phyloP scores from a whole-genome alignment of 64 coral and sea anemone species.

The Platygyra sinensis region DNA sequence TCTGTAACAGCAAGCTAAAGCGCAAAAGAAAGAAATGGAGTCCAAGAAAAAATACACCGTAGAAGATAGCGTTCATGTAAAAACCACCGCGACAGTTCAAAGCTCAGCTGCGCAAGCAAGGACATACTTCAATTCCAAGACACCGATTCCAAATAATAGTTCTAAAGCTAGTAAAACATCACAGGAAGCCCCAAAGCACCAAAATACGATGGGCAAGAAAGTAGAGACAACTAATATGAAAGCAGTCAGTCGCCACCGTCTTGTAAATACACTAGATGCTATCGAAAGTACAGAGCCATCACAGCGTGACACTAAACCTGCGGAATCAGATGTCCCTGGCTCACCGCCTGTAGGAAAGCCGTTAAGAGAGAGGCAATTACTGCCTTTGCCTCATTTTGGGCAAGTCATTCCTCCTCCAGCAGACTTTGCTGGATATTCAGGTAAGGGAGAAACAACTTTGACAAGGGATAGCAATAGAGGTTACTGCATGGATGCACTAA shows the following conservation, averaged over 20 bases:
- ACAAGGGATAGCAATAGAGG: background rate
- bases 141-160: background rate
- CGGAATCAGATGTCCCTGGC: background rate
- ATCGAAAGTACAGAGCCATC: background rate
- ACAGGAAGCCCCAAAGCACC: background rate
- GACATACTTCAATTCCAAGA: background rate
- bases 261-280: background rate
- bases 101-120: background rate
- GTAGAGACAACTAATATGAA: background rate
- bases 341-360: background rate
- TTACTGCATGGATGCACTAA: background rate
- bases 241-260: background rate
- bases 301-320: background rate
- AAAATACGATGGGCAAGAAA: background rate
- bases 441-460: background rate
- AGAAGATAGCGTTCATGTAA: background rate
- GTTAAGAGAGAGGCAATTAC: conserved; percentile 4
- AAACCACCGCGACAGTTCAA: background rate
- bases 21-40: conserved; percentile 7
- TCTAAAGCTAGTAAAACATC: background rate
- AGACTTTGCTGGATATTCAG: conserved; percentile 10
- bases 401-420: conserved; percentile 4
- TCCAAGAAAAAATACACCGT: background rate
- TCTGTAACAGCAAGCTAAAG: conserved; percentile 28
- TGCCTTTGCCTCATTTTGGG: conserved; percentile 32